Evolutionary conservation across 2,888 invertebrate species (phyloP), one percentile per base, ranked within the genome.

Genomic region (Eutolmus rufibarbis): DNA sequence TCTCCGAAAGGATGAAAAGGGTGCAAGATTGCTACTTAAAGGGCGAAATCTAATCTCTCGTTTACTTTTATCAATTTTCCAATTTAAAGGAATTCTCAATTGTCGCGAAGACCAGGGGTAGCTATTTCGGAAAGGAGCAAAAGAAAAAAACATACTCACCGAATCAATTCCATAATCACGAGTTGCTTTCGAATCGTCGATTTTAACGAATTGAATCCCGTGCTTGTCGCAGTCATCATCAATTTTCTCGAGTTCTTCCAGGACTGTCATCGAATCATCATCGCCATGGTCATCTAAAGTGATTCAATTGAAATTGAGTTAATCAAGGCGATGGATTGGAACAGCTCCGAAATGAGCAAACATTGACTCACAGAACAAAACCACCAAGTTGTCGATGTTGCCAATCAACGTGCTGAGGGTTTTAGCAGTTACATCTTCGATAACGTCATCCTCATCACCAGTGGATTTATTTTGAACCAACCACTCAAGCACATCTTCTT

Each of bases 401-500:
- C 96, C 96, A 90, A 98, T 97, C 78, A 98, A 94, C 66, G 97
- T 97, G 90, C 96, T 95, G 88, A 98, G 94, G 56, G 97, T 97
- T 93, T 97, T 97, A 87, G 96, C 95, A n/a, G 97, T 97, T 87
- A 98, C 98, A 91, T 98, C 98, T 93, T 98, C 98, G 90, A 98
- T 98, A 87, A 97, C 96, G 92, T 98, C 98, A 91, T 97, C 97
- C 92, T 98, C 98, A 91, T 98, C 98, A 76, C 97, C 98, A 57
- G 97, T 97, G 88, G 97, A 97, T 93, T 98, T 98, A 92, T 98
- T 97, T 90, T 97, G 96, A 89, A 98, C 97, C 91, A 98, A 94
- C 98, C 98, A 98, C 92, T 97, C 97, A 91, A 98, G 93, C 57
- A 98, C 98, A 92, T 97, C 97, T 92, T 98, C 97, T 93, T 98